Conservation (phyloP, 1,140 invertebrate genomes). For the Orius laevigatus region DNA sequence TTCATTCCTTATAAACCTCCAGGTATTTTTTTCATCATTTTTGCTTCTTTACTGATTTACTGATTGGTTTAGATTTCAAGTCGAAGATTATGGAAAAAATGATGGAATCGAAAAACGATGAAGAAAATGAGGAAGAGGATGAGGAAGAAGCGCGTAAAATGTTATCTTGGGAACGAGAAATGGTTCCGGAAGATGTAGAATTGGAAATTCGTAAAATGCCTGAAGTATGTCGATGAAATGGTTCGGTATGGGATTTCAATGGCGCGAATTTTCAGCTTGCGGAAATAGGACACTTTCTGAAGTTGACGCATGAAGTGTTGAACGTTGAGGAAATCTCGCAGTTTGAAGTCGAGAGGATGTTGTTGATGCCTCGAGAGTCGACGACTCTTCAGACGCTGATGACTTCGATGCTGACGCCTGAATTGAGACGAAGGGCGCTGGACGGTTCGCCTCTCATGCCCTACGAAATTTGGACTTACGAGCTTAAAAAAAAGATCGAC, state of each 20-base stretch:
- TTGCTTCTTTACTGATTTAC: not conserved
- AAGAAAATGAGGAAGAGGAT: slow-evolving; percentile 5
- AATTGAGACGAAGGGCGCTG: slow-evolving; percentile 12
- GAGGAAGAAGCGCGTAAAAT: not conserved
- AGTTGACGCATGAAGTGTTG: slow-evolving; percentile 29
- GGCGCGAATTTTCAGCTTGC: slow-evolving; percentile 18
- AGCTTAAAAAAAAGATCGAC: slow-evolving; percentile 25
- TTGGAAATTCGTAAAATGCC: slow-evolving; percentile 2
- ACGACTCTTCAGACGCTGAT: slow-evolving; percentile 31
- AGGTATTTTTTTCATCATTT: slow-evolving; percentile 8
- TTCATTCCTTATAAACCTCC: not conserved
- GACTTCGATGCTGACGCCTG: slow-evolving; percentile 31
- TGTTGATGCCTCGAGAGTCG: slow-evolving; percentile 32
- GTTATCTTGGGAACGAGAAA: slow-evolving; percentile 7
- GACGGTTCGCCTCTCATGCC: slow-evolving; percentile 30
- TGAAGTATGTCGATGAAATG: not conserved
- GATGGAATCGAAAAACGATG: not conserved
- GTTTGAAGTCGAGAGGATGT: slow-evolving; percentile 35
- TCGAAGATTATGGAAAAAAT: slow-evolving; percentile 9
- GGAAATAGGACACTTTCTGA: slow-evolving; percentile 35
- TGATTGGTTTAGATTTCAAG: slow-evolving; percentile 7
- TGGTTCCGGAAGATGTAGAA: not conserved
- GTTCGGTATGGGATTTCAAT: not conserved
- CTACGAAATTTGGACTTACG: slow-evolving; percentile 31
- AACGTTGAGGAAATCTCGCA: slow-evolving; percentile 28